Percentiles rank a stretch among this genome's conserved stretches.
phyloP scores from a whole-genome alignment of 2,113 vertebrate genomes.

The Salminus brasiliensis region DNA sequence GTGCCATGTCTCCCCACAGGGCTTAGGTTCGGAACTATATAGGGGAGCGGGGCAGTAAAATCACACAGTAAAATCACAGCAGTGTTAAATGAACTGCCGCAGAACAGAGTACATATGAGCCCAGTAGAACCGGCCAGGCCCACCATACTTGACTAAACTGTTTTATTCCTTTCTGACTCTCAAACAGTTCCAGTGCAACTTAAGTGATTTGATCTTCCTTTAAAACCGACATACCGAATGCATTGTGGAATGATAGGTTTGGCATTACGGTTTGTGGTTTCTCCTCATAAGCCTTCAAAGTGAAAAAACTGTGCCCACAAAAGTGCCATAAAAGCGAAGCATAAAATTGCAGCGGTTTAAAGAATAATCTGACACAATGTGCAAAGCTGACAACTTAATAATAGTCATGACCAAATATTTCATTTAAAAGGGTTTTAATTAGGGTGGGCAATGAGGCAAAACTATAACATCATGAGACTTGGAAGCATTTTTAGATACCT shows the following conservation, averaged over 20 bases:
- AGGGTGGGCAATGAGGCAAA: background rate
- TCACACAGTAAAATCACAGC: background rate
- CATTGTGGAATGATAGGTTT: slow-evolving; percentile 12
- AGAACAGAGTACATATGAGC: background rate
- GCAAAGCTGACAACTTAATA: slow-evolving; percentile 23
- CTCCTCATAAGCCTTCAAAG: slow-evolving; percentile 26
- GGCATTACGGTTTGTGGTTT: slow-evolving; percentile 31
- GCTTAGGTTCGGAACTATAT: slow-evolving; percentile 27
- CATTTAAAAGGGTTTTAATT: background rate
- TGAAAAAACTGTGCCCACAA: slow-evolving; percentile 27
- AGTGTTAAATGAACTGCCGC: background rate
- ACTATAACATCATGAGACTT: background rate
- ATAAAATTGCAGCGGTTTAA: slow-evolving; percentile 25
- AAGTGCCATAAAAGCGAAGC: slow-evolving; percentile 11
- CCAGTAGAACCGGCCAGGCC: background rate
- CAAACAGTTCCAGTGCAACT: background rate
- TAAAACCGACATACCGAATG: slow-evolving; percentile 11
- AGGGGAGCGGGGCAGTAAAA: background rate
- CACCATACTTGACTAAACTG: background rate
- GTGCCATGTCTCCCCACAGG: slow-evolving; percentile 33
- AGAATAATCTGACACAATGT: background rate
- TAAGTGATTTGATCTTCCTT: background rate
- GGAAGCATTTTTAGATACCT: background rate
- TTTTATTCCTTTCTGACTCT: background rate
- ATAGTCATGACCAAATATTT: background rate